These are phyloP conservation scores for Drosophila lacertosa DNA, from an alignment of 1,140 invertebrate species.

Conservation along the genomic window DNA sequence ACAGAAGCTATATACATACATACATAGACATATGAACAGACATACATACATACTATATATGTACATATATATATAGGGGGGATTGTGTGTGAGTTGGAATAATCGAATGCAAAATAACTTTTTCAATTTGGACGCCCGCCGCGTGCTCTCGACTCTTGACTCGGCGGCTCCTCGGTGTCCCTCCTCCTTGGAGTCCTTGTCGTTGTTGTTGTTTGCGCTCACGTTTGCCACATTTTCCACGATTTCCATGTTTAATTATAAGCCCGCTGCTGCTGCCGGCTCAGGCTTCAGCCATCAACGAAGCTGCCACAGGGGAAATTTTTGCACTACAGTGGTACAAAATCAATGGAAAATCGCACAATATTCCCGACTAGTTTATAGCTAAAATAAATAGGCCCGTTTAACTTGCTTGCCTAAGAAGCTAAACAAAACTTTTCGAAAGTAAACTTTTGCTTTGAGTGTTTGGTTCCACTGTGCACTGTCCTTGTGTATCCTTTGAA, in stretches of 20 bases:
- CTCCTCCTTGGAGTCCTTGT: background rate
- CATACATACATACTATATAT: background rate
- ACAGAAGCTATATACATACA: background rate
- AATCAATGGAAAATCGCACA: background rate
- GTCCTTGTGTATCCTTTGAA: constrained; percentile 58
- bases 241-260: constrained; percentile 80
- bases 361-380: too few relatives aligned
- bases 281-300: constrained; percentile 16
- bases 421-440: too few relatives aligned
- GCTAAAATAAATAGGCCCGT: too few relatives aligned
- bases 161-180: background rate
- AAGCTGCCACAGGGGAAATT: constrained; percentile 70
- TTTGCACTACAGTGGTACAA: constrained; percentile 31
- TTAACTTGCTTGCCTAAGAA: too few relatives aligned
- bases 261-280: constrained; percentile 57
- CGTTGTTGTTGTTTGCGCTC: constrained; percentile 38
- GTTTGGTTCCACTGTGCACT: constrained; percentile 45
- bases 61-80: background rate
- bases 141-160: constrained; percentile 46
- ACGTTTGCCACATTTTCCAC: constrained; percentile 71
- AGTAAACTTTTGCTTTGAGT: too few relatives aligned
- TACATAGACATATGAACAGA: too few relatives aligned
- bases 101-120: constrained; percentile 77
- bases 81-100: constrained; percentile 8
- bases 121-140: constrained; percentile 65